phyloP scores from a whole-genome alignment of 2,113 vertebrate species.

The Alosa alosa region DNA sequence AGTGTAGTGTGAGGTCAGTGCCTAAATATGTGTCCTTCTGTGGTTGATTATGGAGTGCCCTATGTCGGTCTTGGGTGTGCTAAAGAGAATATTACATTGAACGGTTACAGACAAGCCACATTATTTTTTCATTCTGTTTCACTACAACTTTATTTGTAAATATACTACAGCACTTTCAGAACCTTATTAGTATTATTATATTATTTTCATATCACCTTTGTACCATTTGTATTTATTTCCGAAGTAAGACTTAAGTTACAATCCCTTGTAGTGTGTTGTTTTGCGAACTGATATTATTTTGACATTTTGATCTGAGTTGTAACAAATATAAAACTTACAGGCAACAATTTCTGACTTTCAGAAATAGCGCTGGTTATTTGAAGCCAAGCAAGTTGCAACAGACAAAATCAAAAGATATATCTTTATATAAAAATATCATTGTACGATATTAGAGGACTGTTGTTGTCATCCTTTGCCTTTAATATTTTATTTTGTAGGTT shows the following conservation, averaged over 20 bases:
- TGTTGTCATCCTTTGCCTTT: not conserved
- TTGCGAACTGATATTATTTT: not conserved
- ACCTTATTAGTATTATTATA: slow-evolving; percentile 10
- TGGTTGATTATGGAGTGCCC: not conserved
- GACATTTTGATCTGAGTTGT: not conserved
- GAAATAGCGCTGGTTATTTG: not conserved
- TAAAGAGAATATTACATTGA: not conserved
- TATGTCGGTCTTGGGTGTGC: not conserved
- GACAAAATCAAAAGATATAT: not conserved
- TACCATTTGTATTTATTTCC: not conserved
- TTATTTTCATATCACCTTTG: slow-evolving; percentile 7
- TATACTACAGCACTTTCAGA: slow-evolving; percentile 10
- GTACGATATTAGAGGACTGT: not conserved
- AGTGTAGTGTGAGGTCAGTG: slow-evolving; percentile 8
- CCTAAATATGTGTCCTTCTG: not conserved
- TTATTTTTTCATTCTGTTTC: not conserved
- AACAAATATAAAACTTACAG: not conserved
- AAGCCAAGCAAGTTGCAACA: not conserved
- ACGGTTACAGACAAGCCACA: slow-evolving; percentile 1
- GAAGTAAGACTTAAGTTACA: not conserved
- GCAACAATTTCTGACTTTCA: not conserved
- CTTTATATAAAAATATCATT: not conserved
- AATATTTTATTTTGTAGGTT: not conserved
- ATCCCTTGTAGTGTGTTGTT: not conserved
- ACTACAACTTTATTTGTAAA: not conserved